These are phyloP conservation scores for Tinamus major DNA, from an alignment of 2,797 vertebrate species.

Conservation along the genomic window DNA sequence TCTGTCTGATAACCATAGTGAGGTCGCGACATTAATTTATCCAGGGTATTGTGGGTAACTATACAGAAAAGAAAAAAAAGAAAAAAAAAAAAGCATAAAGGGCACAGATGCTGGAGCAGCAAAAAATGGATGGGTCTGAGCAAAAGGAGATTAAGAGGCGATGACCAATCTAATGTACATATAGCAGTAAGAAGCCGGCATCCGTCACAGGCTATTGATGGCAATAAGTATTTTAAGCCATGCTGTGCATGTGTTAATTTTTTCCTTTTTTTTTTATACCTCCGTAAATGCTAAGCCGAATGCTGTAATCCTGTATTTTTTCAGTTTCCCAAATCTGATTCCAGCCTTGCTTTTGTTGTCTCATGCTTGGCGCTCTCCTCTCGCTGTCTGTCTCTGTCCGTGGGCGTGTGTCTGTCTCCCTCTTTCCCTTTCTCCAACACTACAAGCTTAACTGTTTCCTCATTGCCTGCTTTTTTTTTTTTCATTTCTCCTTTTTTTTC, in stretches of 20 bases:
- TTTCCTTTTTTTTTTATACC: neutral
- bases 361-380: constrained; percentile 28
- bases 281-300: constrained; percentile 50
- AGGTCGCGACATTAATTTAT: constrained; percentile 90
- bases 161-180: constrained; percentile 62
- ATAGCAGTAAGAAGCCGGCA: constrained; percentile 61
- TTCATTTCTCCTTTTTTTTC: too few relatives aligned
- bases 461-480: neutral
- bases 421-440: constrained; percentile 18
- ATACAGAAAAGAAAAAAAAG: constrained; percentile 45
- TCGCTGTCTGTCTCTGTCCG: constrained; percentile 20
- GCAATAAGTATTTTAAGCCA: constrained; percentile 67
- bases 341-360: constrained; percentile 52
- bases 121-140: constrained; percentile 80
- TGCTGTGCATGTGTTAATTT: constrained; percentile 46
- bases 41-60: constrained; percentile 85
- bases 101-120: constrained; percentile 80
- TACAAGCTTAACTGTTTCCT: constrained; percentile 62
- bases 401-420: constrained; percentile 43
- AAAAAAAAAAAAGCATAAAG: constrained; percentile 52
- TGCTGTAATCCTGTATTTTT: constrained; percentile 31
- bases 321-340: constrained; percentile 54
- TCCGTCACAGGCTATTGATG: constrained; percentile 55
- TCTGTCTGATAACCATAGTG: constrained; percentile 75
- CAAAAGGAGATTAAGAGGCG: constrained; percentile 78